Evolutionary conservation across 2,888 invertebrate species (phyloP).

Genomic region (Koerneria pararmatus): DNA sequence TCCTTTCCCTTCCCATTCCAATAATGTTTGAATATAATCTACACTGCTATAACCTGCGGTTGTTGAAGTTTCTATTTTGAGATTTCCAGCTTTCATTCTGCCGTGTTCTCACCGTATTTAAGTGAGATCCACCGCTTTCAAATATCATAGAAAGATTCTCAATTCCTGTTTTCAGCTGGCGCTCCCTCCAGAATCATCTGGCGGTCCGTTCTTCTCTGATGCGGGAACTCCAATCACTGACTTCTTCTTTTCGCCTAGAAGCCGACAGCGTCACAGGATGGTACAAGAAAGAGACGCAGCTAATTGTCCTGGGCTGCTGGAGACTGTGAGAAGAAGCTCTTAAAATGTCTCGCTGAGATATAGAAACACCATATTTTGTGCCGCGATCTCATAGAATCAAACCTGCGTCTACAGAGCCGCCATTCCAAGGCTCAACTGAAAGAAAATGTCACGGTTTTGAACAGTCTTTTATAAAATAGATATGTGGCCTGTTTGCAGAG

Average conservation of each 20-base stretch:
- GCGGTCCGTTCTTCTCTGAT: constrained; percentile 8
- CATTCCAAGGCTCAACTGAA: neutral
- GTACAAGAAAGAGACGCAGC: constrained; percentile 16
- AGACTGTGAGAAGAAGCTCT: constrained; percentile 22
- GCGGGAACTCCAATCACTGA: constrained; percentile 14
- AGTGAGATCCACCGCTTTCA: too few relatives aligned
- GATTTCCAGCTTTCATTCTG: too few relatives aligned
- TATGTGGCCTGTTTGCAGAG: neutral
- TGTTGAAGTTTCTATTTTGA: too few relatives aligned
- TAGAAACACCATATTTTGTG: too few relatives aligned
- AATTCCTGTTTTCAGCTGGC: neutral
- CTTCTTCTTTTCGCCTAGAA: constrained; percentile 11
- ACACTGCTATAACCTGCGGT: too few relatives aligned
- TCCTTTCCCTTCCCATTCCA: too few relatives aligned
- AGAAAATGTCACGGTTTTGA: neutral
- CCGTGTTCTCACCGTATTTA: too few relatives aligned
- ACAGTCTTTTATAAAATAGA: neutral
- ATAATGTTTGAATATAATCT: too few relatives aligned
- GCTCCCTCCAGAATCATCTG: constrained; percentile 14
- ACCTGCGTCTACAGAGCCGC: neutral
- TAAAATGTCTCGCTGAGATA: too few relatives aligned
- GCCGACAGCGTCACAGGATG: constrained; percentile 16
- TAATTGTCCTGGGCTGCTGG: constrained; percentile 16
- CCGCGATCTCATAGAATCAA: too few relatives aligned
- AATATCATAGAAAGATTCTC: too few relatives aligned